Percentiles rank a stretch among this genome's conserved stretches.
Conservation (phyloP, 1,140 invertebrate genomes). For the Zaprionus lachaisei region DNA sequence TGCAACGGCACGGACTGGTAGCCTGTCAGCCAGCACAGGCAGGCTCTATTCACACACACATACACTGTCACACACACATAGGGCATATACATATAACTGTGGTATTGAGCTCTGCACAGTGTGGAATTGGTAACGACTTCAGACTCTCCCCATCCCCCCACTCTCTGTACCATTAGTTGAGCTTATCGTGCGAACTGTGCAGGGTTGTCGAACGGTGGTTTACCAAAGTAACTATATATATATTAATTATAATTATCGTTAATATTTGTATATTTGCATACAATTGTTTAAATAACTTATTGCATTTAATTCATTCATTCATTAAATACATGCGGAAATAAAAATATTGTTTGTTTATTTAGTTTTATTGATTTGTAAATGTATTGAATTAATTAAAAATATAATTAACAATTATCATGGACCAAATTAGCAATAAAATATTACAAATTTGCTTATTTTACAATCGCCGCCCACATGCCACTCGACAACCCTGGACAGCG, state of each 20-base stretch:
- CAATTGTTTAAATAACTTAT: too few species aligned
- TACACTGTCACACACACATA: slow-evolving; percentile 32
- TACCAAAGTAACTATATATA: too few species aligned
- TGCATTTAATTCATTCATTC: too few species aligned
- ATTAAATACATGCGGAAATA: too few species aligned
- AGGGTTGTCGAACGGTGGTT: slow-evolving; percentile 20
- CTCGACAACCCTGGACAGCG: slow-evolving; percentile 49
- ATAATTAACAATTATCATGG: too few species aligned
- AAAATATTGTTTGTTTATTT: neutral
- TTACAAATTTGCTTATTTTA: neutral
- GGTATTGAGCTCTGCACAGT: slow-evolving; percentile 8
- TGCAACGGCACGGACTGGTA: slow-evolving; percentile 11
- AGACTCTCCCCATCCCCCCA: neutral
- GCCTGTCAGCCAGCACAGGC: slow-evolving; percentile 10
- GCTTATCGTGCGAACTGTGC: slow-evolving; percentile 37
- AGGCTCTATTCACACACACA: slow-evolving; percentile 39
- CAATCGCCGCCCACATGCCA: neutral
- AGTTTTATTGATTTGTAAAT: too few species aligned
- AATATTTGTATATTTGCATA: too few species aligned
- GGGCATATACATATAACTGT: slow-evolving; percentile 44
- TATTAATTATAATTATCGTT: too few species aligned
- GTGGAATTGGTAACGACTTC: slow-evolving; percentile 6
- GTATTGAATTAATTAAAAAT: too few species aligned
- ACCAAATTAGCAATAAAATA: neutral
- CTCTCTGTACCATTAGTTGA: slow-evolving; percentile 50